A percentile compares a stretch with the other conserved stretches of the same genome.
These are phyloP conservation scores for Butastur rufipennis DNA, from an alignment of 2,113 vertebrate species.

Conservation along the genomic window DNA sequence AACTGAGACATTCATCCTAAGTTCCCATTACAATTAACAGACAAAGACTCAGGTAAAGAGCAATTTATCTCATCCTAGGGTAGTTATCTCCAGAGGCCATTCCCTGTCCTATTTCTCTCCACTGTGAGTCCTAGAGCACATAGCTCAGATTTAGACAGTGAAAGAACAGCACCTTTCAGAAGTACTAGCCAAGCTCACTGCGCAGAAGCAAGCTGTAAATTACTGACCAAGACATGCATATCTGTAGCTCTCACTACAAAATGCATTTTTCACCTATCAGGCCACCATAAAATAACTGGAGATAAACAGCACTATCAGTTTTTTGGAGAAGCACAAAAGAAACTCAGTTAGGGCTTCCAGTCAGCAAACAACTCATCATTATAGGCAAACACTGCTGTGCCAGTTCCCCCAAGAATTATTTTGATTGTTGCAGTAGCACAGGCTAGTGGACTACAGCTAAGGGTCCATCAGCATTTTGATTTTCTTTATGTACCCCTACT, in stretches of 20 bases:
- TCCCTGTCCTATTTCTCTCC: background rate
- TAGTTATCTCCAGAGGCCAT: background rate
- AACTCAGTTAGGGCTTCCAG: background rate
- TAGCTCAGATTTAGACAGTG: background rate
- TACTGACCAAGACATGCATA: background rate
- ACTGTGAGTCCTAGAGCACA: background rate
- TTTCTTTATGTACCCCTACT: background rate
- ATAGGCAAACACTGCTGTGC: background rate
- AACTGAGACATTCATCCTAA: background rate
- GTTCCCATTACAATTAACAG: background rate
- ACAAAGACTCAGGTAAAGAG: background rate
- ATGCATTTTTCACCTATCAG: background rate
- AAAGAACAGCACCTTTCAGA: background rate
- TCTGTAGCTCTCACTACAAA: background rate
- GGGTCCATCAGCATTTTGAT: background rate
- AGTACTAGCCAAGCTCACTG: background rate
- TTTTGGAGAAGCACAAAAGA: background rate
- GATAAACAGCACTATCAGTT: background rate
- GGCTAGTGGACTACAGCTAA: background rate
- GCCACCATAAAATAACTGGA: background rate
- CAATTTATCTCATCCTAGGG: background rate
- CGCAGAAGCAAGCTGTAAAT: background rate
- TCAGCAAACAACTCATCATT: background rate
- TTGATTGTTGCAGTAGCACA: background rate
- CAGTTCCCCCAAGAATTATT: background rate